A percentile compares a stretch with the other conserved stretches of the same genome.
phyloP scores from a whole-genome alignment of 2,797 vertebrate species.

The Rhabdophis nuchalis region DNA sequence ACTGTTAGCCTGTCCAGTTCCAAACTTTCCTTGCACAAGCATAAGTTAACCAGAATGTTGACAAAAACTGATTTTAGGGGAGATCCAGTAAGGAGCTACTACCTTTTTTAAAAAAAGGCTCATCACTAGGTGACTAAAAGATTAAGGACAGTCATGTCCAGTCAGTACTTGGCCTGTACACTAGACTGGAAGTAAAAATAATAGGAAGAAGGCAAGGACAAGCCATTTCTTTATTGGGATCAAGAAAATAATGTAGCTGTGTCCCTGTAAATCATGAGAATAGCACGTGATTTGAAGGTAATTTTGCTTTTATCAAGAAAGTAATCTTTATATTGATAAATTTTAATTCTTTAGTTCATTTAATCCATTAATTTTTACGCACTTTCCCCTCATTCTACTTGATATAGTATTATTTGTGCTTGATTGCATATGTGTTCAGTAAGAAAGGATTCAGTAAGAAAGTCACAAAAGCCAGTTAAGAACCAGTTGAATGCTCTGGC shows the following conservation, averaged over 20 bases:
- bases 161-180: background rate
- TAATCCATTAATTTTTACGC: background rate
- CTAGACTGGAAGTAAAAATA: background rate
- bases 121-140: background rate
- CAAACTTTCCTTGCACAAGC: background rate
- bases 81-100: background rate
- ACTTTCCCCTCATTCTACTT: background rate
- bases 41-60: background rate
- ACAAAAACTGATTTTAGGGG: background rate
- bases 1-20: background rate
- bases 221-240: background rate
- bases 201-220: background rate
- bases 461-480: background rate
- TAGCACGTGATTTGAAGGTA: background rate
- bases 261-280: background rate
- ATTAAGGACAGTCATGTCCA: background rate
- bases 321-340: background rate
- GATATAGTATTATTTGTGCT: background rate
- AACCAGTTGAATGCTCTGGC: constrained; percentile 15
- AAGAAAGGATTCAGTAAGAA: background rate
- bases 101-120: background rate
- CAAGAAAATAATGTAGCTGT: background rate
- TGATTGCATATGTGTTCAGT: background rate
- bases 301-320: background rate
- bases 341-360: background rate